These are phyloP conservation scores for Lutraria lutraria DNA, from an alignment of 2,888 invertebrate species.

Conservation along the genomic window DNA sequence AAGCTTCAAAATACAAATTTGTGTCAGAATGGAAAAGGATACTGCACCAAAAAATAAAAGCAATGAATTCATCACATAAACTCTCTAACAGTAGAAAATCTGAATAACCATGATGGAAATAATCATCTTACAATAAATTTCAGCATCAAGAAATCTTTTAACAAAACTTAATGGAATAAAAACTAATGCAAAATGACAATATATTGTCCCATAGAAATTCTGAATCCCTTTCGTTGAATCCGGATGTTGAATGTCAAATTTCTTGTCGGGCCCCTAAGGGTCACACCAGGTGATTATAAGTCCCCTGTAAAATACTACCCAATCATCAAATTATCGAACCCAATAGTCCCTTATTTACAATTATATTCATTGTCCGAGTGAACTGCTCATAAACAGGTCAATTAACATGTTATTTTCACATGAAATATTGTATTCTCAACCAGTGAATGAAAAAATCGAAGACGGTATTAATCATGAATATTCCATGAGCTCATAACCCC, in stretches of 20 bases:
- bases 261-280: constrained; percentile 46
- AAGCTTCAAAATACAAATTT: no score
- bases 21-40: no score
- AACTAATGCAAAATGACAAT: no score
- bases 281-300: constrained; percentile 59
- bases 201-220: not conserved
- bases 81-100: no score
- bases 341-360: constrained; percentile 57
- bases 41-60: no score
- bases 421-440: constrained; percentile 46
- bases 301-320: constrained; percentile 40
- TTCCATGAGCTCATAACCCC: constrained; percentile 41
- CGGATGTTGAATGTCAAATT: constrained; percentile 54
- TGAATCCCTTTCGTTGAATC: constrained; percentile 7
- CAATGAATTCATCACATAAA: no score
- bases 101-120: no score
- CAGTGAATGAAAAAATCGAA: constrained; percentile 28
- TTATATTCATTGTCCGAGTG: constrained; percentile 42
- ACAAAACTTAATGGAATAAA: no score
- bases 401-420: constrained; percentile 66
- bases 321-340: constrained; percentile 62
- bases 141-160: no score
- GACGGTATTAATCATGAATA: constrained; percentile 39
- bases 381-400: constrained; percentile 51
- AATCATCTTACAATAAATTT: no score